Evolutionary conservation across 2,113 vertebrate species (phyloP).

Genomic region (Lathamus discolor): DNA sequence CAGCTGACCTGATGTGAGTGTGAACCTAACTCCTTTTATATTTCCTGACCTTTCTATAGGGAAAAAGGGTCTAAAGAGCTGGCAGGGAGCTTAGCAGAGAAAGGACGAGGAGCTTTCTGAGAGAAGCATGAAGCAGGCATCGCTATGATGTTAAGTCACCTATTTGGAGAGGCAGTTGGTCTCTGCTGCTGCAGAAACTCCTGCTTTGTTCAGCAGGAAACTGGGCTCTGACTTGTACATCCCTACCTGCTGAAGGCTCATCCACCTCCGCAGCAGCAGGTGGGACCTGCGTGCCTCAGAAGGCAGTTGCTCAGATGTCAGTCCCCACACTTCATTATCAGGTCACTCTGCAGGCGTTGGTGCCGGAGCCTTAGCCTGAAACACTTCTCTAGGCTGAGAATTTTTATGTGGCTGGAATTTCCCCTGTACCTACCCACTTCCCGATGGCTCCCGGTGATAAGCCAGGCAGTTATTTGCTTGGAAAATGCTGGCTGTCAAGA

Average conservation of each 20-base stretch:
- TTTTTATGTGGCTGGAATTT: neutral
- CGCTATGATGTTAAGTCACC: neutral
- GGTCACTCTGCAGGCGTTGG: rapidly evolving
- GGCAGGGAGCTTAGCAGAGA: neutral
- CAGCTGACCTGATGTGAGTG: neutral
- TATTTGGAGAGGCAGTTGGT: neutral
- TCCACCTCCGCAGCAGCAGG: neutral
- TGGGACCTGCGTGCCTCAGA: neutral
- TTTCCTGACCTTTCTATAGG: neutral
- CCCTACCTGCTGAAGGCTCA: neutral
- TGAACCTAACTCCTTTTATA: neutral
- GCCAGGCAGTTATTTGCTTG: neutral
- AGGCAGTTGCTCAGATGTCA: neutral
- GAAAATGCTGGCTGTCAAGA: neutral
- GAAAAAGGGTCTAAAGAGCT: neutral
- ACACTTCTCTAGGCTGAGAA: neutral
- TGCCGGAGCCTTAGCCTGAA: neutral
- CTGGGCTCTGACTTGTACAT: rapidly evolving
- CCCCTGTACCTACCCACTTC: neutral
- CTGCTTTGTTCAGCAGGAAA: neutral
- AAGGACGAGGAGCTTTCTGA: neutral
- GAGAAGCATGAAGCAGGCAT: neutral
- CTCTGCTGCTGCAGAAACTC: neutral
- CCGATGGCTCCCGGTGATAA: neutral
- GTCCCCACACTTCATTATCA: neutral